Base-by-base conservation (phyloP, 2,888 invertebrate genomes). In the Coleophora flavipennella region DNA sequence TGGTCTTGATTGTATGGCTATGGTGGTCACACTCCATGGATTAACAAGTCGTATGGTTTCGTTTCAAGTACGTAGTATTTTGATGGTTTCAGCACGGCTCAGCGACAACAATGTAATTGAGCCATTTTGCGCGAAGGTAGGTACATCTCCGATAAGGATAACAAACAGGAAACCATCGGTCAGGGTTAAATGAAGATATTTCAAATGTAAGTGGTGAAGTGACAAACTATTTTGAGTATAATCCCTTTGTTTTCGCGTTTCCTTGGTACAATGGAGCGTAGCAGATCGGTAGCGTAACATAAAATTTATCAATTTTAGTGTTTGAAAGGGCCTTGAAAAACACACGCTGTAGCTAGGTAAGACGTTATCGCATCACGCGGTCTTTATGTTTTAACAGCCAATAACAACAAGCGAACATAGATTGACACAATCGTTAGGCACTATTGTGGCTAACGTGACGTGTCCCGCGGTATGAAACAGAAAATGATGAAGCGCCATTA, bases 71-170 rank as follows among this genome's bases (percentile, higher is more conserved):
- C n/a, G n/a, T n/a, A n/a, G n/a, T n/a, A n/a, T n/a, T n/a, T n/a
- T n/a, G n/a, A 55, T 55, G 68, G 64, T 68, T 65, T 64, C 49
- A 61, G 59, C 60, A 75, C 64, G 81, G 68, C 62, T 69, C 71
- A 69, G 68, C 57, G 71, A 71, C 62, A 74, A 79, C 81, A 83
- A 81, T 78, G 68, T 78, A 77, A 81, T 78, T 74, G 71, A 68
- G 73, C 65, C 69, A 78, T 77, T 74, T 56, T 50, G 51, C 59
- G 59, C 68, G 59, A 59, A 60, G 56, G 64, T 72, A 60, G 56
- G 64, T 72, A 67, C 72, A 73, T 77, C 71, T 70, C 63, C 63
- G 67, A 70, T 70, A 73, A 72, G 67, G 71, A 69, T 69, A 68
- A 63, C 59, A 57, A 52, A 53, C 69, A 62, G 77, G 76, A 77